Conservation (phyloP, 2,113 vertebrate species). For the Myrmecophaga tridactyla region DNA sequence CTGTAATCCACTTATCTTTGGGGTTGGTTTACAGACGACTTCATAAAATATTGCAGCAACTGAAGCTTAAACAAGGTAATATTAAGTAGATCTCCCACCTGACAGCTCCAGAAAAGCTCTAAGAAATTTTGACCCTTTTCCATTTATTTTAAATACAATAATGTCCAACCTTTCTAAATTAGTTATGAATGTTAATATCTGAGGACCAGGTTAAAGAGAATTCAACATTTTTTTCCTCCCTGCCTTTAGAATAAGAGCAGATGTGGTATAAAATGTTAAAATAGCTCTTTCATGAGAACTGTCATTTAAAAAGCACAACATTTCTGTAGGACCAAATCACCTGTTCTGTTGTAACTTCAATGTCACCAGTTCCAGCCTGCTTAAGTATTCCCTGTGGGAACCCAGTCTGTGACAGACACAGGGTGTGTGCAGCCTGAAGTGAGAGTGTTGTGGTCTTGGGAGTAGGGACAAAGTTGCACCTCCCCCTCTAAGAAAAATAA, state of each 20-base stretch:
- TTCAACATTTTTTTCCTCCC: neutral
- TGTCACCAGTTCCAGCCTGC: neutral
- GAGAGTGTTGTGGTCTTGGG: neutral
- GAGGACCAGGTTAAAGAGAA: neutral
- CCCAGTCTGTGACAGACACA: neutral
- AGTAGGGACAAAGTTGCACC: neutral
- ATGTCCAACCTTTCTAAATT: neutral
- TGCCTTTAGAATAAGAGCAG: neutral
- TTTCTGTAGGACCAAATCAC: neutral
- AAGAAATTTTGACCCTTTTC: neutral
- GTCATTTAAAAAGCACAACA: neutral
- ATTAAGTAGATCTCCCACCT: neutral
- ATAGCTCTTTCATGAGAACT: neutral
- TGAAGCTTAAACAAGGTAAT: neutral
- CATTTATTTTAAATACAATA: constrained; percentile 33
- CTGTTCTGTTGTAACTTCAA: neutral
- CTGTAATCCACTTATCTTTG: constrained; percentile 55
- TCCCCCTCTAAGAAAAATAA: neutral
- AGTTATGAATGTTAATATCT: neutral
- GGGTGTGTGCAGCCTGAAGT: neutral
- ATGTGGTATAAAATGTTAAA: neutral
- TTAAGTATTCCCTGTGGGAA: neutral
- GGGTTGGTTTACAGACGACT: constrained; percentile 37
- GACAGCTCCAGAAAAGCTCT: neutral
- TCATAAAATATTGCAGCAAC: neutral